Evolutionary conservation across 2,113 vertebrate genomes (phyloP).

Genomic region (Ciconia maguari): DNA sequence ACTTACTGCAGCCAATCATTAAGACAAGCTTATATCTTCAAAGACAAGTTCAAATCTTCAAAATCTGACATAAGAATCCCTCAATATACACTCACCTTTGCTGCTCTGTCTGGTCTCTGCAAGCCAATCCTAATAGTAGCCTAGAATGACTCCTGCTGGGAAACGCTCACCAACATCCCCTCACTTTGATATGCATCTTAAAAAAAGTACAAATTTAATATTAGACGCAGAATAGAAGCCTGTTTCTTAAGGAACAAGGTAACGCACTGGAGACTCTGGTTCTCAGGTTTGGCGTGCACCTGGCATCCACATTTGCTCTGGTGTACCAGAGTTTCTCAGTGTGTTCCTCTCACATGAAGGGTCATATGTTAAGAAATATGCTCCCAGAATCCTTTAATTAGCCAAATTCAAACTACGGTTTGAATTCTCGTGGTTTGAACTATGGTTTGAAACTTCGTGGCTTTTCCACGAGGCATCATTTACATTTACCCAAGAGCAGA

Average conservation of each 20-base stretch:
- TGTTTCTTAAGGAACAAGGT: neutral
- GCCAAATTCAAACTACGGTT: neutral
- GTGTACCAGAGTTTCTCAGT: neutral
- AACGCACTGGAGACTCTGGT: rapidly evolving
- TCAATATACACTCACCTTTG: neutral
- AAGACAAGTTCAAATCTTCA: neutral
- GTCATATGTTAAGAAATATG: neutral
- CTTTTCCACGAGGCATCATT: neutral
- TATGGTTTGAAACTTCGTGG: neutral
- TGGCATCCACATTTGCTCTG: neutral
- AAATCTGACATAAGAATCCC: neutral
- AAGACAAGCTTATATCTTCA: neutral
- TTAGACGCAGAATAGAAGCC: neutral
- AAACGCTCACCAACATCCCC: neutral
- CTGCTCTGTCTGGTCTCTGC: neutral
- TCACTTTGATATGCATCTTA: neutral
- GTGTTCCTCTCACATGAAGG: neutral
- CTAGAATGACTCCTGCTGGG: neutral
- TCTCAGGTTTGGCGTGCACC: neutral
- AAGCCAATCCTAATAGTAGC: neutral
- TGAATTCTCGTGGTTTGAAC: too few relatives aligned
- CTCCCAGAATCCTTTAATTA: neutral
- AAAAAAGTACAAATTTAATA: neutral
- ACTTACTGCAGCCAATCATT: neutral
- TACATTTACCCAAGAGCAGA: neutral